These are phyloP conservation scores for Lordiphosa stackelbergi DNA, from an alignment of 1,140 invertebrate species.

Conservation along the genomic window DNA sequence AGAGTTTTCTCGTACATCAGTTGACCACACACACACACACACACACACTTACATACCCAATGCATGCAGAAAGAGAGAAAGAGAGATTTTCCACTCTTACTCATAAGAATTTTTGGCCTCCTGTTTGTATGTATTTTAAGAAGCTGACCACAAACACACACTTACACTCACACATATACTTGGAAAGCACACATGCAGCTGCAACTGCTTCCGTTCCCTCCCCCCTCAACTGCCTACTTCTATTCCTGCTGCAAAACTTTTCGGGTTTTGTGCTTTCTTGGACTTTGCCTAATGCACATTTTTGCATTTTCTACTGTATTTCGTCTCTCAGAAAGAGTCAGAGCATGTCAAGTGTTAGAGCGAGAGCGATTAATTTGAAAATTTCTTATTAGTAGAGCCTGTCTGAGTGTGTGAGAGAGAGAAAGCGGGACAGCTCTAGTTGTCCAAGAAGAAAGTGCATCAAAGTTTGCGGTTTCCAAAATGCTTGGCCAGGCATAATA, in stretches of 20 bases:
- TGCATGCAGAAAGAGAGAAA: conserved; percentile 3
- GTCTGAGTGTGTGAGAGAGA: conserved; percentile 10
- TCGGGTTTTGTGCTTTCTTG: conserved; percentile 58
- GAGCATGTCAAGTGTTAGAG: conserved; percentile 48
- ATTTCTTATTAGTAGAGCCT: conserved; percentile 65
- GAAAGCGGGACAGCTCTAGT: conserved; percentile 47
- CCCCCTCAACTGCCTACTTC: neutral
- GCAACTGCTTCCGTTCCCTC: conserved; percentile 38
- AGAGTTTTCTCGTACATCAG: conserved; percentile 65
- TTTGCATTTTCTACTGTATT: conserved; percentile 55
- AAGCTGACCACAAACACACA: conserved; percentile 54
- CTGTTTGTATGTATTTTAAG: conserved; percentile 58
- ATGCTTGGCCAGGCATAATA: conserved; percentile 27
- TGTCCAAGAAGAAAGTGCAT: conserved; percentile 60
- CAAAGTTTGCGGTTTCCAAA: conserved; percentile 41
- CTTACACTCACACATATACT: neutral
- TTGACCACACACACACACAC: conserved; percentile 41
- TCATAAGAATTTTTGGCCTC: conserved; percentile 57
- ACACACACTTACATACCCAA: conserved; percentile 8
- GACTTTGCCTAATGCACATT: conserved; percentile 73
- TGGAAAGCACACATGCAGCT: conserved; percentile 30
- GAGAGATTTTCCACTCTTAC: conserved; percentile 45
- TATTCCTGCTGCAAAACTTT: conserved; percentile 29
- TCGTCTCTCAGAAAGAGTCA: conserved; percentile 43
- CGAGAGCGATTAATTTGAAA: conserved; percentile 56